phyloP scores from a whole-genome alignment of 2,888 invertebrate genomes.

The Apotomis turbidana region DNA sequence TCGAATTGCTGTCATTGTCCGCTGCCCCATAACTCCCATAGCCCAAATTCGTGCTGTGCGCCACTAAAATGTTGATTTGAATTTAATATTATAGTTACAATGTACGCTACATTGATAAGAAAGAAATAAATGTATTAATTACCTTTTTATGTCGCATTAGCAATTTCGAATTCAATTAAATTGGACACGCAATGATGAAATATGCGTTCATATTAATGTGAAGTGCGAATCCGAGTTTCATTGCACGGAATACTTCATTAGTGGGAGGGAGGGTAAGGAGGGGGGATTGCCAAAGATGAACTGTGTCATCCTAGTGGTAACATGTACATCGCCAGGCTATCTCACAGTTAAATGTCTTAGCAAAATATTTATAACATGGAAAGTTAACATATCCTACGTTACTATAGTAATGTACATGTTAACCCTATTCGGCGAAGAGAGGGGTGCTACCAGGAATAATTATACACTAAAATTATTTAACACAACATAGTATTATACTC shows the following conservation, averaged over 20 bases:
- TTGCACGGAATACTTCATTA: constrained; percentile 8
- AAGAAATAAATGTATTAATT: constrained; percentile 17
- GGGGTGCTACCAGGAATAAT: constrained; percentile 85
- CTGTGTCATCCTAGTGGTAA: constrained; percentile 68
- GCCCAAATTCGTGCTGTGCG: constrained; percentile 83
- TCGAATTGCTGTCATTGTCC: constrained; percentile 69
- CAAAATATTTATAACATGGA: constrained; percentile 33
- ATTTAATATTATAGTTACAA: constrained; percentile 14
- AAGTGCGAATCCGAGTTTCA: background rate
- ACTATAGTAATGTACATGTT: constrained; percentile 73
- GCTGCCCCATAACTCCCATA: constrained; percentile 82
- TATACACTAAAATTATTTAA: constrained; percentile 83
- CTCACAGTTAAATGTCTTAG: constrained; percentile 35
- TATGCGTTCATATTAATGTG: constrained; percentile 32
- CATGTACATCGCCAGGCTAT: constrained; percentile 68
- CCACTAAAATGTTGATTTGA: constrained; percentile 66
- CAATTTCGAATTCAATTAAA: constrained; percentile 20
- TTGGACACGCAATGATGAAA: constrained; percentile 42
- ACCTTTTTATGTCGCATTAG: constrained; percentile 24
- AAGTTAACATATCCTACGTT: constrained; percentile 38
- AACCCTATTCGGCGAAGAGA: constrained; percentile 83
- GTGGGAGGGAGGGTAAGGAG: constrained; percentile 60
- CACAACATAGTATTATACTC: constrained; percentile 84
- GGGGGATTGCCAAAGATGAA: constrained; percentile 71
- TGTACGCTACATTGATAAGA: background rate